A percentile compares a stretch with the other conserved stretches of the same genome.
phyloP scores from a whole-genome alignment of 2,113 vertebrate genomes.

The Probosciger aterrimus region DNA sequence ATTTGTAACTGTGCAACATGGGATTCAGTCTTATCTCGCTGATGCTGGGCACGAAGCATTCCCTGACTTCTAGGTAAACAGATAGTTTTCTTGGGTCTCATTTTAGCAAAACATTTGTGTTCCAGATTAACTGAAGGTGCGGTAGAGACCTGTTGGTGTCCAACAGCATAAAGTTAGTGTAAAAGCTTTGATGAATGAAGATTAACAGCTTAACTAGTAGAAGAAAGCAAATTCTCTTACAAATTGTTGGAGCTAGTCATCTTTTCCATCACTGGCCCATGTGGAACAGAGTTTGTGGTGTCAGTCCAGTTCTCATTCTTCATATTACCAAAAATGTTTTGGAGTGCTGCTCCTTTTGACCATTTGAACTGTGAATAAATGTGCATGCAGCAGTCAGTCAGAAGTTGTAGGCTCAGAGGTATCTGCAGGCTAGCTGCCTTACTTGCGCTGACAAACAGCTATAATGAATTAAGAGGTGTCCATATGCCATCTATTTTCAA shows the following conservation, averaged over 20 bases:
- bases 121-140: background rate
- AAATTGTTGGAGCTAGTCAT: background rate
- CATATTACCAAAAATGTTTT: background rate
- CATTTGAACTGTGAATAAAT: background rate
- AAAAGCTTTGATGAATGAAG: background rate
- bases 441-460: background rate
- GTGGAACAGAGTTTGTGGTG: background rate
- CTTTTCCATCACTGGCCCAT: background rate
- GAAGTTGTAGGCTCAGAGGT: background rate
- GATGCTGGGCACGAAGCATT: background rate
- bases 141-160: background rate
- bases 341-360: background rate
- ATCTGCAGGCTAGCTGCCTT: background rate
- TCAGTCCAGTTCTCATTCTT: background rate
- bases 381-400: background rate
- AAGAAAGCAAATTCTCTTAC: background rate
- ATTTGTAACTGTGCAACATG: background rate
- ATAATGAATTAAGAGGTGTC: background rate
- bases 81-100: background rate
- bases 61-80: background rate
- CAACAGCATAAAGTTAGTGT: background rate
- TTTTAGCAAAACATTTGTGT: background rate
- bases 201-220: background rate
- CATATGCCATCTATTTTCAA: background rate
- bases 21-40: background rate